A percentile compares a stretch with the other conserved stretches of the same genome.
phyloP scores from a whole-genome alignment of 2,113 vertebrate genomes.

The Myotis davidii region DNA sequence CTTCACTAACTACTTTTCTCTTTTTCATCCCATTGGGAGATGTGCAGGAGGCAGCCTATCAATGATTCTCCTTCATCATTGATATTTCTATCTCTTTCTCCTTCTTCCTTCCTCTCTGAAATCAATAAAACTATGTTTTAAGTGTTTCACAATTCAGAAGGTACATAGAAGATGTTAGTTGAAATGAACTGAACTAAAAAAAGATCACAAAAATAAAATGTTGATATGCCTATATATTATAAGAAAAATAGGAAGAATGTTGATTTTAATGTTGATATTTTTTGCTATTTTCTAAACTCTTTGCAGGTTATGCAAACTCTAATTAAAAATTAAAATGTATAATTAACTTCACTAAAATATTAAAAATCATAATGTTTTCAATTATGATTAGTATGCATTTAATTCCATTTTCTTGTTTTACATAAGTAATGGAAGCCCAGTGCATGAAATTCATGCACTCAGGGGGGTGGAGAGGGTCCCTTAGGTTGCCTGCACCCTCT shows the following conservation, averaged over 20 bases:
- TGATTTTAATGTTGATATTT: background rate
- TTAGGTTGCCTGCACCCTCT: no score
- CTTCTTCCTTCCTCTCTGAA: no score
- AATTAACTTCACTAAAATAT: background rate
- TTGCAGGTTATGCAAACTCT: background rate
- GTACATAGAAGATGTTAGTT: background rate
- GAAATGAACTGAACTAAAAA: background rate
- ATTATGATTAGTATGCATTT: background rate
- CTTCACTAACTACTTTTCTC: no score
- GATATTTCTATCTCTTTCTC: no score
- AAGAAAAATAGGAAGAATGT: background rate
- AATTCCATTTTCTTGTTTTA: background rate
- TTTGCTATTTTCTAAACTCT: slow-evolving; percentile 1
- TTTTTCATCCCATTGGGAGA: no score
- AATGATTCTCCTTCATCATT: no score
- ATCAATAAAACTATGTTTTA: no score
- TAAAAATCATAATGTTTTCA: background rate
- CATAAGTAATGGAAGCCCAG: background rate
- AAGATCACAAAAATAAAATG: background rate
- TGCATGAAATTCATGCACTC: no score
- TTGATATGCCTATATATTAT: background rate
- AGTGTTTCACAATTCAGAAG: background rate
- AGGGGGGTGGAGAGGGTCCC: no score
- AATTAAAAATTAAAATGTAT: background rate
- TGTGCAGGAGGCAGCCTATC: no score